Evolutionary conservation across 2,797 vertebrate genomes (phyloP).

Genomic region (Peromyscus attwateri): DNA sequence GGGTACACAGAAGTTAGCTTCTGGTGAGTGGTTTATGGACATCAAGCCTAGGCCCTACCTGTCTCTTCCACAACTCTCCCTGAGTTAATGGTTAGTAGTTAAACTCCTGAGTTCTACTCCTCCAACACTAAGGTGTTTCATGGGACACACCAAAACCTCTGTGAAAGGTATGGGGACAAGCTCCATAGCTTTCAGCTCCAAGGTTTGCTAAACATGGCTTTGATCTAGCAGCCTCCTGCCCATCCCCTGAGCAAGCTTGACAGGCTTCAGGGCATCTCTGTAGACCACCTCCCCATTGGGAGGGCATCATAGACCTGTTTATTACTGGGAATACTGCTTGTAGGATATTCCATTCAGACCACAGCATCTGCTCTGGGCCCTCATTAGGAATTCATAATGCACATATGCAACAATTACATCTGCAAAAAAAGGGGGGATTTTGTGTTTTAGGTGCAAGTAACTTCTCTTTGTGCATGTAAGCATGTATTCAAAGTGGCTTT

Average conservation of each 20-base stretch:
- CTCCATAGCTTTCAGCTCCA: background rate
- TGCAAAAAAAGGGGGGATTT: constrained; percentile 66
- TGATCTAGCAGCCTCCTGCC: background rate
- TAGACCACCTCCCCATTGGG: rapidly evolving
- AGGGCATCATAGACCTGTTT: background rate
- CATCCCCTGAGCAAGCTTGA: background rate
- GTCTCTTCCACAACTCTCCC: background rate
- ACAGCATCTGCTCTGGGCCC: constrained; percentile 85
- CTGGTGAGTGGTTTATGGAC: rapidly evolving
- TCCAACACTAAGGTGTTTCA: background rate
- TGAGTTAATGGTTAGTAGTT: background rate
- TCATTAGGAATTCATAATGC: constrained; percentile 85
- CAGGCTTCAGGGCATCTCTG: background rate
- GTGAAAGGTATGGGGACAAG: background rate
- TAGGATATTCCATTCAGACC: constrained; percentile 75
- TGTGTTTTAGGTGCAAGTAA: constrained; percentile 47
- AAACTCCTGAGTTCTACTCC: background rate
- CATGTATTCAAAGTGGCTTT: background rate
- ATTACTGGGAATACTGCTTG: constrained; percentile 28
- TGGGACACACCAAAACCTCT: background rate
- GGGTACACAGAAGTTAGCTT: rapidly evolving
- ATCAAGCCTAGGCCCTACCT: background rate
- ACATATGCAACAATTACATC: constrained; percentile 82
- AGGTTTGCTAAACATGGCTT: background rate
- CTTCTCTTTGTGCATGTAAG: constrained; percentile 72